Evolutionary conservation across 2,113 vertebrate species (phyloP), one percentile per base, ranked within the genome.

Genomic region (Prunella himalayana): DNA sequence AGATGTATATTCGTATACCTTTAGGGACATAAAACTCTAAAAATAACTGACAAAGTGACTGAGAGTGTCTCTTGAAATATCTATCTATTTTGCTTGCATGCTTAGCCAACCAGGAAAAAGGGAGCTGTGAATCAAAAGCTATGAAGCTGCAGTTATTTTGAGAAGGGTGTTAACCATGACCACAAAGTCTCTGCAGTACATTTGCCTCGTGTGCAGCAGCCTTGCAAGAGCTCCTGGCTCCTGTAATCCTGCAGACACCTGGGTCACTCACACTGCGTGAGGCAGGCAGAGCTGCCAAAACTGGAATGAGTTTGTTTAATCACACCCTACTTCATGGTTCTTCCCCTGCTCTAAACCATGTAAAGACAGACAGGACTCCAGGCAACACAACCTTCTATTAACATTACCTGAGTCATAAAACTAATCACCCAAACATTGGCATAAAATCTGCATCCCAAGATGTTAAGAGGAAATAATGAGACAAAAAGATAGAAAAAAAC

Each of bases 51-150:
- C 60, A 87, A 66, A 94, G 56, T 89, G 73, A 75, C 77, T 63
- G 65, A 88, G 83, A 81, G 30, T 33, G 31, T 84, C 65, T 95
- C 81, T 89, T 69, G 65, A 84, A 92, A 92, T 47, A 75, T 50
- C 61, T 51, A n/a, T 88, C 42, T 78, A 28, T 86, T 86, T 83
- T 82, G 35, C 56, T 51, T 64, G 65, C 53, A 68, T 89, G 73
- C 47, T 91, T 71, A 91, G 64, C 69, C 81, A 93, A 51, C 56
- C 73, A 76, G 60, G 70, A 87, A 84, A 35, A 88, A 92, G 49
- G 20, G 19, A 76, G 16, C 8, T 80, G 53, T 69, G 88, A 89
- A 47, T 28, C 51, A 25, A 41, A 39, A 91, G 73, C 78, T 60
- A 18, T 51, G 69, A 89, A 85, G 53, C 47, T 3, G 3, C 65